phyloP scores from a whole-genome alignment of 30 jellyfish, hydroid and myxozoan species.

The Cassiopea andromeda region DNA sequence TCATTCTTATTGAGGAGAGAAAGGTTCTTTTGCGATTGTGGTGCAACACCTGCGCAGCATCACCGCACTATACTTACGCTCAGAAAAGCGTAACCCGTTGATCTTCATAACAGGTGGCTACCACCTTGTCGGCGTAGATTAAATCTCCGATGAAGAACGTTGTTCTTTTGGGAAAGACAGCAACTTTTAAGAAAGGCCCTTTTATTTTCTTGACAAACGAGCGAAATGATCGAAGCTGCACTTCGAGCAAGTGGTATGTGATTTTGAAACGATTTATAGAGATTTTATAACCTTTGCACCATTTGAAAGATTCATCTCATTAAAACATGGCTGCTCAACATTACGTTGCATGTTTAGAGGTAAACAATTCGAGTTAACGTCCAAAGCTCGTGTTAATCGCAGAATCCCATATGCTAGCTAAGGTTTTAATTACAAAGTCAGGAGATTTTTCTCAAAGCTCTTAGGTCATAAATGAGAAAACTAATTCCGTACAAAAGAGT shows the following conservation, averaged over 20 bases:
- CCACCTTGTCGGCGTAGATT: slow-evolving; percentile 2
- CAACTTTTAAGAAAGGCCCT: not conserved
- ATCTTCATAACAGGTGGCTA: slow-evolving; percentile 50
- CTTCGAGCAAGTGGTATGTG: slow-evolving; percentile 39
- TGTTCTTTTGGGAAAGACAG: not conserved
- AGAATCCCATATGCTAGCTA: no score
- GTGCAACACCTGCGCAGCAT: not conserved
- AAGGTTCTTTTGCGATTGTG: no score
- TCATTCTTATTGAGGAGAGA: no score
- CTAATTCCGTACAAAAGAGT: no score
- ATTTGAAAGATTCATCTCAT: no score
- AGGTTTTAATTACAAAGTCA: no score
- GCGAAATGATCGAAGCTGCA: slow-evolving; percentile 27
- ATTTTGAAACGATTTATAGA: not conserved
- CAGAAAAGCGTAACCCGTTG: slow-evolving; percentile 41
- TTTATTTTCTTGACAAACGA: not conserved
- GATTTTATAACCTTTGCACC: not conserved
- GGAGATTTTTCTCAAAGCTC: no score
- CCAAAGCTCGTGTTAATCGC: no score
- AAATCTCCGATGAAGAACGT: not conserved
- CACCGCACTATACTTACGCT: not conserved
- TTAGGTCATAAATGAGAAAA: no score
- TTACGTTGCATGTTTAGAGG: no score
- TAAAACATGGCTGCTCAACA: no score
- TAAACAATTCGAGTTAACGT: no score